Percentiles rank a stretch among this genome's conserved stretches.
These are phyloP conservation scores for Holothuria leucospilota DNA, from an alignment of 53 echinoderm and acorn worm genomes.

Conservation along the genomic window DNA sequence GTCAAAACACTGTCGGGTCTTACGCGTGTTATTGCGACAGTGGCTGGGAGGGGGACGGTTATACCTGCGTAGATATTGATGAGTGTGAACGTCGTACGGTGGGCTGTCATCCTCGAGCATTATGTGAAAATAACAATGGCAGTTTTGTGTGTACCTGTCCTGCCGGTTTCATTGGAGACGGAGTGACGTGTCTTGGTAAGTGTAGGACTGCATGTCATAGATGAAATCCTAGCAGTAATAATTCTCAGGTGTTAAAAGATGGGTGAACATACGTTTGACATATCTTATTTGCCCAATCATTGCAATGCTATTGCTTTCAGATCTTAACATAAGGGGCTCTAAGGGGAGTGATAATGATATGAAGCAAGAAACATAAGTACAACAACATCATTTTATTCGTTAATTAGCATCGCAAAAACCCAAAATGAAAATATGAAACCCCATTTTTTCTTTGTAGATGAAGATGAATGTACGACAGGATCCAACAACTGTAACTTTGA, in stretches of 20 bases:
- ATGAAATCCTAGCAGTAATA: too few relatives aligned
- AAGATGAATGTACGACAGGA: slow-evolving; percentile 8
- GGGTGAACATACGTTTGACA: not conserved
- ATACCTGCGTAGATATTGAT: slow-evolving; percentile 45
- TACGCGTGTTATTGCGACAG: slow-evolving; percentile 56
- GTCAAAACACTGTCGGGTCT: slow-evolving; percentile 40
- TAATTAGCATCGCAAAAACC: too few relatives aligned
- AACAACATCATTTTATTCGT: too few relatives aligned
- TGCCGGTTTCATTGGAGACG: slow-evolving; percentile 44
- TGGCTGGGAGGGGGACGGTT: slow-evolving; percentile 52
- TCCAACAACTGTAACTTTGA: not conserved
- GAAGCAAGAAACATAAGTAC: too few relatives aligned
- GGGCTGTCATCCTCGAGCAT: slow-evolving; percentile 40
- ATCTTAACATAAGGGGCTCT: too few relatives aligned
- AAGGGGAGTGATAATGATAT: too few relatives aligned
- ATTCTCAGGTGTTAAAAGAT: too few relatives aligned
- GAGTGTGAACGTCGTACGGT: slow-evolving; percentile 37
- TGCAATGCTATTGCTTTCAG: too few relatives aligned
- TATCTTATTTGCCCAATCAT: too few relatives aligned
- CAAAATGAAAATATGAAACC: too few relatives aligned
- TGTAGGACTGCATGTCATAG: not conserved
- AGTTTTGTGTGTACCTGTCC: slow-evolving; percentile 59
- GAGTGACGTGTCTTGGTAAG: slow-evolving; percentile 29
- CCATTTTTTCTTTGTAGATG: slow-evolving; percentile 5
- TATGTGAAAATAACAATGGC: slow-evolving; percentile 65